Evolutionary conservation across 2,888 invertebrate genomes (phyloP), one percentile per base, ranked within the genome.

Genomic region (Uloborus plumipes): DNA sequence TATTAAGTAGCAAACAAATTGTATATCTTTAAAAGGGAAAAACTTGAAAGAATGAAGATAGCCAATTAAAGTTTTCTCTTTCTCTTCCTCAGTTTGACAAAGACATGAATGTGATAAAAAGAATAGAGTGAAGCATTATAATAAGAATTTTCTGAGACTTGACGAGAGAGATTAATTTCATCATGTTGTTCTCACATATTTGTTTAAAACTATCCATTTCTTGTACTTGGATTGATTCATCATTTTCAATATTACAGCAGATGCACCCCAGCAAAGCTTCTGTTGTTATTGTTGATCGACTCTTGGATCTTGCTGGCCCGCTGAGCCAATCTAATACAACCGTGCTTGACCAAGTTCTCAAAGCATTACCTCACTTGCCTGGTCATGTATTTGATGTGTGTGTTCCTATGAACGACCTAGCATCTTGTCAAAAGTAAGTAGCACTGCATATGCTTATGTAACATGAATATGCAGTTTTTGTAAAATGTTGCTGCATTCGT

Each of bases 351-450:
- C 91, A 91, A 86, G 90, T 93, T 67, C 89, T 92, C 87, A 89
- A 90, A 20, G 90, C 92, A 58, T 88, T 93, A 69, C 92, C 93
- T 0, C 90, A 91, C 85, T 91, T 93, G 65, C 92, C 92, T 0
- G 91, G 92, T 71, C 93, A 93, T 87, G 89, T 89, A 59, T 92
- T 91, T 86, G 93, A 94, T 87, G 91, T 93, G 3, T 91, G 92
- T 14, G 91, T 94, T 2, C 91, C 92, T 85, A 92, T 93, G 92
- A 90, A 92, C n/a, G 89, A 91, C 0, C 87, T 93, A n/a, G 64
- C 80, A 61, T 47, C 75, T 2, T 84, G 72, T 59, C 49, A 62
- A 69, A 77, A 59, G 84, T 84, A 72, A 26, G 64, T 67, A 22
- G 31, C 20, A 49, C 22, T 26, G 26, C 4, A 26, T 26, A 4